Percentiles rank a stretch among this genome's conserved stretches.
phyloP scores from a whole-genome alignment of 2,113 vertebrate species.

The Burhinus oedicnemus region DNA sequence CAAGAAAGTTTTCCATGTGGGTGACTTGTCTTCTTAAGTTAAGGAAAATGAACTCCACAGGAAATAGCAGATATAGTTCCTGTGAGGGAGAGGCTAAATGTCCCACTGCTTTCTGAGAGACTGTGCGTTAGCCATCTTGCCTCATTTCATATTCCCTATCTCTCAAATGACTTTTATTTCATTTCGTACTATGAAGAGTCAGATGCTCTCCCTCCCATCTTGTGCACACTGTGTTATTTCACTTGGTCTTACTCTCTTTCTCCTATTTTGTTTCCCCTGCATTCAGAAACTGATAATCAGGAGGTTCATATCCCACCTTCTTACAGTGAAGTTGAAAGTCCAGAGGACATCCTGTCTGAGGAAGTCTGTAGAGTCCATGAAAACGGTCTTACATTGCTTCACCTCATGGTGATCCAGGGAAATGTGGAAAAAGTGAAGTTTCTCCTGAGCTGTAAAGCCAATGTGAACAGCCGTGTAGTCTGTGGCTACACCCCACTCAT shows the following conservation, averaged over 20 bases:
- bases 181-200: fast-evolving
- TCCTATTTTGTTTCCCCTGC: neutral
- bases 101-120: neutral
- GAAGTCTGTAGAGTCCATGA: conserved; percentile 51
- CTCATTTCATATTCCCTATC: neutral
- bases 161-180: neutral
- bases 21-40: neutral
- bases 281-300: neutral
- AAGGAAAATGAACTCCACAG: neutral
- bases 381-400: conserved; percentile 76
- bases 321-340: neutral
- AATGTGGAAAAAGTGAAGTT: conserved; percentile 71
- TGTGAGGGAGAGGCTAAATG: neutral
- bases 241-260: neutral
- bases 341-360: conserved; percentile 29
- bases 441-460: conserved; percentile 76
- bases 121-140: neutral
- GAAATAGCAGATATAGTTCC: neutral
- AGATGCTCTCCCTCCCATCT: neutral
- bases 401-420: conserved; percentile 78
- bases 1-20: neutral
- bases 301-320: fast-evolving
- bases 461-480: conserved; percentile 71
- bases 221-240: neutral
- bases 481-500: conserved; percentile 82